phyloP scores from a whole-genome alignment of 1,140 invertebrate species.

The Sitobion miscanthi region DNA sequence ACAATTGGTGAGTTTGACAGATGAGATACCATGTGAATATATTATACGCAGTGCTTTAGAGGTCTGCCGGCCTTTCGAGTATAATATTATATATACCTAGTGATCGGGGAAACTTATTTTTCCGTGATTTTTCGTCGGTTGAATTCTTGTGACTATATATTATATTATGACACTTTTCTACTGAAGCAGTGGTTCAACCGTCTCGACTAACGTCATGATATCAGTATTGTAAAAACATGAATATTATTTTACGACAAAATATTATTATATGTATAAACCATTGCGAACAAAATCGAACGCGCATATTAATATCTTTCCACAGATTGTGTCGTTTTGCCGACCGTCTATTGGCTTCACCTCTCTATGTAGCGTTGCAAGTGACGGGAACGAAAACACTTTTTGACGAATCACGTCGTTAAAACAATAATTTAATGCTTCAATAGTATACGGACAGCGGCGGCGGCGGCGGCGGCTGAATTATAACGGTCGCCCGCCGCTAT shows the following conservation, averaged over 20 bases:
- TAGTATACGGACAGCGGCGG: background rate
- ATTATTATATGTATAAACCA: background rate
- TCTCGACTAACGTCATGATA: background rate
- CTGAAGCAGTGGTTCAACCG: background rate
- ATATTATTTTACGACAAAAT: background rate
- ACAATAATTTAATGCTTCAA: background rate
- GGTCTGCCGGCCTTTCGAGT: background rate
- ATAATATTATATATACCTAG: background rate
- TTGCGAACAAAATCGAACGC: background rate
- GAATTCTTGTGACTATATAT: background rate
- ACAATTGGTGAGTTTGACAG: background rate
- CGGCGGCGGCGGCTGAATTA: background rate
- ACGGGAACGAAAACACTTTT: background rate
- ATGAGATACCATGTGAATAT: background rate
- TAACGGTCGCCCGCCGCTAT: background rate
- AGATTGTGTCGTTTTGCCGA: background rate
- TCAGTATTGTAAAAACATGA: too few relatives aligned
- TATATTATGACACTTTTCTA: background rate
- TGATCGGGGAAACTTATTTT: background rate
- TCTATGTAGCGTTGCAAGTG: background rate
- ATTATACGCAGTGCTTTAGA: background rate
- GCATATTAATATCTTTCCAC: background rate
- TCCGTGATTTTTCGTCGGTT: background rate
- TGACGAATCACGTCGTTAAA: background rate
- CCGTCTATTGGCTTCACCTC: background rate